Conservation (phyloP, 2,888 invertebrate species). For the Drosophila acutilabella region DNA sequence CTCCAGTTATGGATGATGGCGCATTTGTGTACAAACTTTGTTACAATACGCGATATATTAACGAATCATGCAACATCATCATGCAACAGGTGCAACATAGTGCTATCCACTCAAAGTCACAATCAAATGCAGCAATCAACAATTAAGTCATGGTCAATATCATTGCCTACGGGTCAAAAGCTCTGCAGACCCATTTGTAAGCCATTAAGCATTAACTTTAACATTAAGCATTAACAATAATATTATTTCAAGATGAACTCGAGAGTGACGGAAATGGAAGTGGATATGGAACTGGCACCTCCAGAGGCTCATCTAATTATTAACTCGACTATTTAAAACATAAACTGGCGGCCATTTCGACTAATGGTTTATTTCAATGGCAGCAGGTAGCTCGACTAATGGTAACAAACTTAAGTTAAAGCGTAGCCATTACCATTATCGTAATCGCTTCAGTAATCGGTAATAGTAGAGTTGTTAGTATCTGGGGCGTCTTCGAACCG, state of each 20-base stretch:
- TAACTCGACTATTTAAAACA: constrained; percentile 16
- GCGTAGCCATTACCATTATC: constrained; percentile 14
- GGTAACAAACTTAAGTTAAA: constrained; percentile 43
- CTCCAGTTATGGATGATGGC: constrained; percentile 51
- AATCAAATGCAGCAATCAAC: constrained; percentile 30
- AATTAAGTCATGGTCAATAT: constrained; percentile 55
- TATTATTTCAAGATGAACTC: constrained; percentile 45
- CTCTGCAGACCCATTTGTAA: constrained; percentile 49
- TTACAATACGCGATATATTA: constrained; percentile 8
- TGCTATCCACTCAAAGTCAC: constrained; percentile 34
- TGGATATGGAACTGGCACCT: constrained; percentile 18
- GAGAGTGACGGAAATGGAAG: constrained; percentile 48
- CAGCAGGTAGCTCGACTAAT: constrained; percentile 50
- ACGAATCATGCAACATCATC: constrained; percentile 13
- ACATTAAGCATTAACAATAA: constrained; percentile 11
- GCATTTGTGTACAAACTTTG: constrained; percentile 27
- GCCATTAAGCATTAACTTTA: constrained; percentile 44
- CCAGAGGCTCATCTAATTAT: constrained; percentile 49
- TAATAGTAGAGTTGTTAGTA: background rate
- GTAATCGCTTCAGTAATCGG: background rate
- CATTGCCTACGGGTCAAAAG: constrained; percentile 25
- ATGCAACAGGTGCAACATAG: constrained; percentile 49
- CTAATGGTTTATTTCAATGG: constrained; percentile 70
- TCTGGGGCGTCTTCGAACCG: too few species aligned
- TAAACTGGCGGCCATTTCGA: constrained; percentile 44